phyloP scores from a whole-genome alignment of 2,113 vertebrate species.

The Cercocebus atys region DNA sequence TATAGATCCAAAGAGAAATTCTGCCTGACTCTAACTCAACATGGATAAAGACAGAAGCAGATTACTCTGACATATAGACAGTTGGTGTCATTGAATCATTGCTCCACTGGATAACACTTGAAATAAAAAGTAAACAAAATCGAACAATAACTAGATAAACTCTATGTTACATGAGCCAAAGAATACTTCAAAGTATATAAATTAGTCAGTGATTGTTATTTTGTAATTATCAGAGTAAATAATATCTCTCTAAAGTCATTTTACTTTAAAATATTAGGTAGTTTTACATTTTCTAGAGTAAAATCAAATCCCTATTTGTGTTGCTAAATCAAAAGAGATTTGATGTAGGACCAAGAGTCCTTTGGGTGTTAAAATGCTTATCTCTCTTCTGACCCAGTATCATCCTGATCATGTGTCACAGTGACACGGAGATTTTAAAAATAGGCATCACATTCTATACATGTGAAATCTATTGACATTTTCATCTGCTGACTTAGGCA shows the following conservation, averaged over 20 bases:
- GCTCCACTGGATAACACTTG: neutral
- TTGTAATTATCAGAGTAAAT: neutral
- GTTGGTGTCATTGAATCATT: neutral
- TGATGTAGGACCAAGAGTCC: conserved; percentile 53
- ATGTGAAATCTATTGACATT: neutral
- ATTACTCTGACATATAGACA: neutral
- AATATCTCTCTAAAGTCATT: conserved; percentile 12
- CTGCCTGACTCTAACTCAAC: neutral
- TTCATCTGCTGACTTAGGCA: neutral
- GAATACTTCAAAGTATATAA: neutral
- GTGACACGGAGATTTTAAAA: conserved; percentile 41
- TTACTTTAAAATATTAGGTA: conserved; percentile 39
- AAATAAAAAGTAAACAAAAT: conserved; percentile 30
- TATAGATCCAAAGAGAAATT: neutral
- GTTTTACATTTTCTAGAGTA: conserved; percentile 65
- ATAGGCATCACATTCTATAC: conserved; percentile 39
- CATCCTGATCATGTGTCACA: conserved; percentile 73
- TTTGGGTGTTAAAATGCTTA: conserved; percentile 62
- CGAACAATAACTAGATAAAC: conserved; percentile 11
- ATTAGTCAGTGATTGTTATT: neutral
- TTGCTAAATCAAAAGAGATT: conserved; percentile 71
- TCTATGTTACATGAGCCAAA: neutral
- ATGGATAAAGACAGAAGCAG: neutral
- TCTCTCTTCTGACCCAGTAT: conserved; percentile 76
- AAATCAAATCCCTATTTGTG: conserved; percentile 78